phyloP scores from a whole-genome alignment of 2,888 invertebrate genomes.

The Charanyca ferruginea region DNA sequence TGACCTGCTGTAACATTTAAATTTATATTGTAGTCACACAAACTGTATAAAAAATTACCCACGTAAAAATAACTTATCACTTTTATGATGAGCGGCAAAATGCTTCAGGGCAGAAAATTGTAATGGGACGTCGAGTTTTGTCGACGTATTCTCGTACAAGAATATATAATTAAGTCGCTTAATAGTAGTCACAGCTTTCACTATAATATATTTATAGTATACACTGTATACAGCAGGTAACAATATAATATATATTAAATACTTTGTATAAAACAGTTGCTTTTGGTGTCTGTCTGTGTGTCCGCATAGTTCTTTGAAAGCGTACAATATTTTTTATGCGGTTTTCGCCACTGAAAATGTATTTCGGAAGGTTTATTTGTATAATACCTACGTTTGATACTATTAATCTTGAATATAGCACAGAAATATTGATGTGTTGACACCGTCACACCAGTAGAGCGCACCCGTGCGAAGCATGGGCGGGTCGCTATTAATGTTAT shows the following conservation, averaged over 20 bases:
- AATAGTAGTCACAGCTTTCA: too few relatives aligned
- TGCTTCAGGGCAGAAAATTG: not conserved
- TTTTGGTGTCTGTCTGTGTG: not conserved
- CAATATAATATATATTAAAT: too few relatives aligned
- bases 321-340: not conserved
- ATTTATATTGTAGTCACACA: too few relatives aligned
- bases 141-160: not conserved
- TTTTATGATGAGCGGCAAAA: not conserved
- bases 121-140: not conserved
- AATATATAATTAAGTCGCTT: too few relatives aligned
- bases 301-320: too few relatives aligned
- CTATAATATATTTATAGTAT: too few relatives aligned
- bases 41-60: too few relatives aligned
- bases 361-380: too few relatives aligned
- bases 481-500: not conserved
- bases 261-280: not conserved
- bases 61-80: too few relatives aligned
- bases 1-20: not conserved
- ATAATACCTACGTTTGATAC: not conserved
- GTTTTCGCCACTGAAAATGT: not conserved
- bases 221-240: not conserved
- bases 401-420: not conserved
- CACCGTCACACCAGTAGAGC: not conserved
- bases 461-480: not conserved
- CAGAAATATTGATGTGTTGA: not conserved